Base-by-base conservation (phyloP, 2,888 invertebrate species). In the Agonopterix subpropinquella region DNA sequence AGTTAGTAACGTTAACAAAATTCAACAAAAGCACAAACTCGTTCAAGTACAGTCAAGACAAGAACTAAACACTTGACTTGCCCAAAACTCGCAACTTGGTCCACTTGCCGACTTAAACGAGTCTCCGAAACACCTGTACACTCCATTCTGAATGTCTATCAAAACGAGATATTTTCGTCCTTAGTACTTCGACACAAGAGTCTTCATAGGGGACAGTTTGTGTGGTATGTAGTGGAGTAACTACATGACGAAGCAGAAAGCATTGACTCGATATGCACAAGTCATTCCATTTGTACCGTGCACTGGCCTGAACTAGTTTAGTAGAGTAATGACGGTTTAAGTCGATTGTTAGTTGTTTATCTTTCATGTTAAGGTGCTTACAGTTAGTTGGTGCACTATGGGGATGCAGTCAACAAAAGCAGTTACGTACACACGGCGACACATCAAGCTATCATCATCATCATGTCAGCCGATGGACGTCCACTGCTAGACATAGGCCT, bases 201-300 rank as follows among this genome's bases (percentile, higher is more conserved):
- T 28, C 28, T 4, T 28, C 28, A 28, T 28, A 7, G 28, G 28
- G 5, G 28, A 28, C 28, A 28, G 28, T 28, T 28, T 28, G 7
- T 28, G 5, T 28, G 28, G 28, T 28, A 28, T 28, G 28, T 7
- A 28, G 28, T 28, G 28, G 68, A 60, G 53, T 59, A 58, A 62
- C 65, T 60, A 55, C 65, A 76, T 73, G 73, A 76, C 65, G 67
- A 60, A 62, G 53, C 71, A 55, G 65, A 71, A 80, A 68, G 61
- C 65, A 62, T 61, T 69, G 64, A 60, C 54, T 52, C 59, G 57
- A 43, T 44, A 49, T 56, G 57, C 62, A 61, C 65, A 57, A 72
- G 72, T 70, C 67, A 70, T 64, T 65, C 64, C 64, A 54, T 59
- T 62, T 59, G 61, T 58, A 57, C 51, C 28, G 51, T 36, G 55